Conservation (phyloP, 2,113 vertebrate species). For the Pungitius pungitius region DNA sequence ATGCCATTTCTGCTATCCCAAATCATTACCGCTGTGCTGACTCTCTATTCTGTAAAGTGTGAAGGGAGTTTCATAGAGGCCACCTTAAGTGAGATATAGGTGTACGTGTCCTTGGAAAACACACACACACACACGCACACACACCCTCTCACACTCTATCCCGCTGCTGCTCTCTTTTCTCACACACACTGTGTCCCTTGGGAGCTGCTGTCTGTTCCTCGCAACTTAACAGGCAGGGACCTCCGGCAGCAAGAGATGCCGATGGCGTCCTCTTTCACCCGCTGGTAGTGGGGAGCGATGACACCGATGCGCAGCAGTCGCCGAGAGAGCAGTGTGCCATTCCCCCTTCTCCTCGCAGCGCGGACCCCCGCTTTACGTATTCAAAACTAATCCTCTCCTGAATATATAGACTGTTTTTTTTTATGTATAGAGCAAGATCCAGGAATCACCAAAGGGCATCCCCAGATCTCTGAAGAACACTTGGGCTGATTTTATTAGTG, state of each 20-base stretch:
- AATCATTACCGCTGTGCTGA: constrained; percentile 16
- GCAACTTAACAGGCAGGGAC: constrained; percentile 58
- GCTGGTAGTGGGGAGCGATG: constrained; percentile 57
- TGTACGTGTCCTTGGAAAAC: constrained; percentile 46
- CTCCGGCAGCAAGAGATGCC: constrained; percentile 79
- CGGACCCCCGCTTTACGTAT: constrained; percentile 89
- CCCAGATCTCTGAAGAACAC: constrained; percentile 87
- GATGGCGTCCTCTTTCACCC: constrained; percentile 72
- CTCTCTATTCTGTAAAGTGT: constrained; percentile 37
- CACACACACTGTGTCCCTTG: constrained; percentile 52
- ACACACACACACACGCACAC: constrained; percentile 34
- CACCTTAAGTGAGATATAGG: constrained; percentile 51
- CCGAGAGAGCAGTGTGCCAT: constrained; percentile 68
- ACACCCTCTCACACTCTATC: constrained; percentile 12
- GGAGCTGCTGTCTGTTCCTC: constrained; percentile 59
- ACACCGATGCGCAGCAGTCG: constrained; percentile 27
- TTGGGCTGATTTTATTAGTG: constrained; percentile 91
- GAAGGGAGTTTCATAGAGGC: constrained; percentile 40
- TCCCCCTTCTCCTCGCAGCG: constrained; percentile 73
- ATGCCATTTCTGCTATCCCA: constrained; percentile 11
- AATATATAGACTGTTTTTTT: constrained; percentile 85
- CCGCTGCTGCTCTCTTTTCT: constrained; percentile 50
- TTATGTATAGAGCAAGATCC: constrained; percentile 88
- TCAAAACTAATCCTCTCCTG: constrained; percentile 88
- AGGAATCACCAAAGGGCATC: constrained; percentile 88